Evolutionary conservation across 2,113 vertebrate genomes (phyloP).

Genomic region (Heliornis fulica): DNA sequence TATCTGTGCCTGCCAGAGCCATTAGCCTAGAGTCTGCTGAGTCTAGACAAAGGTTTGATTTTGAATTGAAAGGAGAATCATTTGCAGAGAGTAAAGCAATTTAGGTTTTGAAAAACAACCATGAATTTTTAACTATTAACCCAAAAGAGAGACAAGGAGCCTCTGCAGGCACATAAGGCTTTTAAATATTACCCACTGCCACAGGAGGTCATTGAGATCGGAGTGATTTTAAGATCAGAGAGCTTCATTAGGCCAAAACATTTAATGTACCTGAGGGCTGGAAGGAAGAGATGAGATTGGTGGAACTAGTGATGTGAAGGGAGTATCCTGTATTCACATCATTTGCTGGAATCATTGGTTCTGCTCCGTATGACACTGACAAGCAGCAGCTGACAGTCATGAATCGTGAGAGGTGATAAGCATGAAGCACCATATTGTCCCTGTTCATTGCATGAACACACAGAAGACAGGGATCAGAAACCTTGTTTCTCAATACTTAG

Average conservation of each 20-base stretch:
- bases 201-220: slow-evolving; percentile 18
- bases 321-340: not conserved
- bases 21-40: slow-evolving; percentile 71
- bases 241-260: slow-evolving; percentile 39
- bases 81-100: slow-evolving; percentile 73
- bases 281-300: not conserved
- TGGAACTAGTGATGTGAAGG: not conserved
- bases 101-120: slow-evolving; percentile 78
- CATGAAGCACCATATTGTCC: not conserved
- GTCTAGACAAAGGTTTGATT: slow-evolving; percentile 83
- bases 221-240: slow-evolving; percentile 57
- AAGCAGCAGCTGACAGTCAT: not conserved
- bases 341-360: not conserved
- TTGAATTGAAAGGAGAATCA: slow-evolving; percentile 74
- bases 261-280: not conserved
- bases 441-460: not conserved
- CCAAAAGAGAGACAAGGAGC: slow-evolving; percentile 74
- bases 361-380: not conserved
- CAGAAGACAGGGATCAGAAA: not conserved
- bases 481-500: not conserved
- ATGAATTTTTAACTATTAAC: slow-evolving; percentile 82
- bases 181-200: slow-evolving; percentile 25
- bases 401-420: not conserved
- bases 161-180: slow-evolving; percentile 56
- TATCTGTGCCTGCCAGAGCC: slow-evolving; percentile 66